Base-by-base conservation (phyloP, 2,888 invertebrate species). In the Ectemnius continuus region DNA sequence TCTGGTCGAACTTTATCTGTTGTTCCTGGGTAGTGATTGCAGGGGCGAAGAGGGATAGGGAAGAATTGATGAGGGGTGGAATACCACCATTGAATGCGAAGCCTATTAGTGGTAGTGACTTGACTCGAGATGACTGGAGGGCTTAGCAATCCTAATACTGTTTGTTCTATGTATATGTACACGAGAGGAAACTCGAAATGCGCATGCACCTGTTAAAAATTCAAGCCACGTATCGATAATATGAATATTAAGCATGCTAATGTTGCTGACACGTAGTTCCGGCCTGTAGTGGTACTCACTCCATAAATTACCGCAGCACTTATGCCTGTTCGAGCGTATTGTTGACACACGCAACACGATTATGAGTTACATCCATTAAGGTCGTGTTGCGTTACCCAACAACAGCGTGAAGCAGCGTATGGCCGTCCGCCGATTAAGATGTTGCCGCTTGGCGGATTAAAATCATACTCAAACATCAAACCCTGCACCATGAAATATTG, bases 341-440 rank as follows among this genome's bases (percentile, higher is more conserved):
- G 52, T 52, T 52, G 52, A 52, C 52, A 16, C 5, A 52, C 36
- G 36, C 52, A 52, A 52, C 52, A 16, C 52, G 52, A 52, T 52
- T 52, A 52, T 52, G 52, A 52, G 52, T 52, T 52, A 52, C 52
- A 52, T 52, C 52, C 52, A 52, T 52, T 52, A 52, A 52, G 52
- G 52, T 52, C 52, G 14, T 16, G 52, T 52, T 16, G 14, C 16
- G 52, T 16, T 52, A 16, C 14, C 36, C 36, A 36, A 52, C 52
- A 52, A 52, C n/a, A 52, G 52, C 16, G 52, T 16, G 11, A 11
- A 36, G 11, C 36, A 36, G 36, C 36, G 36, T 36, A 6, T 8
- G 36, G 8, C 36, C 36, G 36, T 11, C 11, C 36, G 8, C 13
- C 16, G 52, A 52, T 52, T 52, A 52, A 16, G 16, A 52, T 52